Base-by-base conservation (phyloP, 2,797 vertebrate species). In the Eleutherodactylus coqui region DNA sequence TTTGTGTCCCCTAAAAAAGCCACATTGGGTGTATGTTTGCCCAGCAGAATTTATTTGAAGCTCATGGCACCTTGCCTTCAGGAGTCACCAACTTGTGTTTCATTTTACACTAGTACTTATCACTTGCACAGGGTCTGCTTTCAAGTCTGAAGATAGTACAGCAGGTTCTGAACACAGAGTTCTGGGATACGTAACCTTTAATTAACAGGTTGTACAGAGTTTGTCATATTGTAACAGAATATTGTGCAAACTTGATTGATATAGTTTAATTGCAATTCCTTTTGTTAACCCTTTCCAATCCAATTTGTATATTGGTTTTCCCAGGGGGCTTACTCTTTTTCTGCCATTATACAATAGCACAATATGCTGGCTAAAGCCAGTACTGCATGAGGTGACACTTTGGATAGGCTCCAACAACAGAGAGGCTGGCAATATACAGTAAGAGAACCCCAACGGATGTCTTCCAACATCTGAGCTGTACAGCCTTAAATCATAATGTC, bases 41-140 rank as follows among this genome's bases (percentile, higher is more conserved):
- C 19, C 75, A 58, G 75, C 75, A 36, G 32, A 53, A 51, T 51
- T 53, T 76, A 76, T 76, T 76, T 76, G 47, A 36, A 38, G 75
- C 58, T 60, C 51, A 10, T 58, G 53, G 51, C 78, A 79, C 24
- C 24, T 27, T 73, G 70, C 38, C 70, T 73, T 73, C 38, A 32
- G 19, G 58, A 80, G 60, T 47, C n/a, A 73, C 70, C 10, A 47
- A 80, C 64, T 82, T 47, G 64, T 34, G 36, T 82, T 72, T 82
- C 47, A 41, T 69, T 82, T 38, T 72, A 53, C 67, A 38, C 24
- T 72, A 72, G 47, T 53, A 55, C 47, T 82, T 49, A 82, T 82
- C 67, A 72, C 29, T 78, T 4, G 8, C 67, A 41, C 49, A 0
- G 47, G 47, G 47, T 82, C 45, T 55, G 34, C 47, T 82, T 82